A percentile compares a stretch with the other conserved stretches of the same genome.
Conservation (phyloP, 2,113 vertebrate species). For the Tamias sibiricus region DNA sequence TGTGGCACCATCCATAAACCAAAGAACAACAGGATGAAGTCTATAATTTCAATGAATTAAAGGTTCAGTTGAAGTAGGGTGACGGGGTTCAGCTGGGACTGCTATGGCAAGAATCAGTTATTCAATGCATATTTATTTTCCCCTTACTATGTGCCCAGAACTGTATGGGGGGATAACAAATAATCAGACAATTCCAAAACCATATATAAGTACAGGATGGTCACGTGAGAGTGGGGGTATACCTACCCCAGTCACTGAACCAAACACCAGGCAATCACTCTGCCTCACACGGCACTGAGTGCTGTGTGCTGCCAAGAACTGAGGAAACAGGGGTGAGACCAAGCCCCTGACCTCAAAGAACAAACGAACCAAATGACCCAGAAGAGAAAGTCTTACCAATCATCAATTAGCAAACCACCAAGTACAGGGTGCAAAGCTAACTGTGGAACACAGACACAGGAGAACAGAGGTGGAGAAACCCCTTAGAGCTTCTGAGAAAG, state of each 20-base stretch:
- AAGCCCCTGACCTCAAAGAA: background rate
- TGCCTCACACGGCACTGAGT: background rate
- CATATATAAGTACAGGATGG: background rate
- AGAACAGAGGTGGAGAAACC: background rate
- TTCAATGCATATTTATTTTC: background rate
- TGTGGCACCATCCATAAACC: background rate
- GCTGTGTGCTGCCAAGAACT: background rate
- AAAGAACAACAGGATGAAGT: background rate
- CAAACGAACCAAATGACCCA: background rate
- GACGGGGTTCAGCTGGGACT: no score
- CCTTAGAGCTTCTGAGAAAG: background rate
- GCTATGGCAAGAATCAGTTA: background rate
- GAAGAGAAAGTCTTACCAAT: background rate
- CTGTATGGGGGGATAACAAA: background rate
- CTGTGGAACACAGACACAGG: background rate
- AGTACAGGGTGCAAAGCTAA: background rate
- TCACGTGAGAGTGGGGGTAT: background rate
- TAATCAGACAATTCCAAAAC: background rate
- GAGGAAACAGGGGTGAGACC: background rate
- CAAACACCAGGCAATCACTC: background rate
- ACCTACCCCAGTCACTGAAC: background rate
- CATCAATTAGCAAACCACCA: background rate
- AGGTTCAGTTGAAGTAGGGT: background rate
- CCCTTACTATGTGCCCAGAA: background rate
- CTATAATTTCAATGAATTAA: background rate